These are phyloP conservation scores for Eupithecia insigniata DNA, from an alignment of 2,888 invertebrate species.

Conservation along the genomic window DNA sequence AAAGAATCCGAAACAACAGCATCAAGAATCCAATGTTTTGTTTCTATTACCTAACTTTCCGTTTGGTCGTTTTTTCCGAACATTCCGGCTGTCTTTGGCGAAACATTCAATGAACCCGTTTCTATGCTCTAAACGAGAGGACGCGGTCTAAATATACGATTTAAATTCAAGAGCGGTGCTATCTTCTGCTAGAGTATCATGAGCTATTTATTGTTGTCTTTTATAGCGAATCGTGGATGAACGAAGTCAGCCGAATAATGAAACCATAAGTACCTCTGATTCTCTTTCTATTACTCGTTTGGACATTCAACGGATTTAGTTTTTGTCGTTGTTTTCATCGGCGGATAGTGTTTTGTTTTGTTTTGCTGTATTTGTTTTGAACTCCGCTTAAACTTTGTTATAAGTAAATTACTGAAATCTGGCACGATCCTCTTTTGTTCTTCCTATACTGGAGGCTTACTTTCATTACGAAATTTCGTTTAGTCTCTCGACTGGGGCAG, in stretches of 20 bases:
- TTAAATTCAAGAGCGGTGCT: conserved; percentile 78
- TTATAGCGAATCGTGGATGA: conserved; percentile 63
- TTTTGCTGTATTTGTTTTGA: background rate
- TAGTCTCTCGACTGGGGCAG: too few relatives aligned
- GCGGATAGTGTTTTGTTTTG: background rate
- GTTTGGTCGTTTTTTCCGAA: conserved; percentile 72
- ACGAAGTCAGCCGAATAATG: conserved; percentile 32
- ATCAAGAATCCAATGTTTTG: conserved; percentile 63
- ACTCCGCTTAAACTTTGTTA: background rate
- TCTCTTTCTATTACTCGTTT: conserved; percentile 5
- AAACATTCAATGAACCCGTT: conserved; percentile 77
- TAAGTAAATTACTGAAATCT: too few relatives aligned
- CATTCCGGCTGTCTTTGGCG: conserved; percentile 73
- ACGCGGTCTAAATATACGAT: conserved; percentile 77
- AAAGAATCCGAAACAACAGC: conserved; percentile 51
- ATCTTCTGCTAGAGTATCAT: conserved; percentile 66
- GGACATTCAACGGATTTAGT: background rate
- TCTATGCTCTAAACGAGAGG: conserved; percentile 76
- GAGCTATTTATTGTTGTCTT: conserved; percentile 71
- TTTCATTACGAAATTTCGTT: too few relatives aligned
- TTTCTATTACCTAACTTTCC: conserved; percentile 71
- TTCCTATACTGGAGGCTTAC: too few relatives aligned
- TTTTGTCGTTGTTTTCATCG: background rate
- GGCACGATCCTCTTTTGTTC: too few relatives aligned
- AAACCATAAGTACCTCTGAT: conserved; percentile 43